phyloP scores from a whole-genome alignment of 2,888 invertebrate species.

The Leptopilina syphax region DNA sequence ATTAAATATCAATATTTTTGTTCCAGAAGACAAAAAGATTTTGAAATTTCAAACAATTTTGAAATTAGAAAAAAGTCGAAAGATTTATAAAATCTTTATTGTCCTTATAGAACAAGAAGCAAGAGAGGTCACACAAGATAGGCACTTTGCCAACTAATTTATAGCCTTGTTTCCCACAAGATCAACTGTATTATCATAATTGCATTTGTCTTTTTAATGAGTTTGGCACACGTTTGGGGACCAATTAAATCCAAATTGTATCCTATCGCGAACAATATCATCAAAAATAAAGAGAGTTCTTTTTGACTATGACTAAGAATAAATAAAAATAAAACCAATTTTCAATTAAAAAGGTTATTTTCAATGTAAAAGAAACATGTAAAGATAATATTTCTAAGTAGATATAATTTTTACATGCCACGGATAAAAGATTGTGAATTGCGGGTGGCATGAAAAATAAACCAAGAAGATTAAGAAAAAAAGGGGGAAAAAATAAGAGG shows the following conservation, averaged over 20 bases:
- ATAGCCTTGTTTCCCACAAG: background rate
- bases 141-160: slow-evolving; percentile 10
- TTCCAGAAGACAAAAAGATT: no score
- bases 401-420: no score
- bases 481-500: background rate
- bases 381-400: no score
- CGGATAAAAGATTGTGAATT: no score
- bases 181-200: slow-evolving; percentile 5
- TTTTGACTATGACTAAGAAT: background rate
- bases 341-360: no score
- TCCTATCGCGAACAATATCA: background rate
- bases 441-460: no score
- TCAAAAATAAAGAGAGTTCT: no score
- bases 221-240: slow-evolving; percentile 4
- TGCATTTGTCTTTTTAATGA: background rate
- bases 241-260: background rate
- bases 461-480: no score
- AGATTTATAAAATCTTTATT: background rate
- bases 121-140: background rate
- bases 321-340: background rate
- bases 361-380: no score
- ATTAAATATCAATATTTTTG: no score
- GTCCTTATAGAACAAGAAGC: background rate
- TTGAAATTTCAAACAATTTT: no score
- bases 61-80: no score